Conservation (phyloP, 2,888 invertebrate species). For the Apamea crenata region DNA sequence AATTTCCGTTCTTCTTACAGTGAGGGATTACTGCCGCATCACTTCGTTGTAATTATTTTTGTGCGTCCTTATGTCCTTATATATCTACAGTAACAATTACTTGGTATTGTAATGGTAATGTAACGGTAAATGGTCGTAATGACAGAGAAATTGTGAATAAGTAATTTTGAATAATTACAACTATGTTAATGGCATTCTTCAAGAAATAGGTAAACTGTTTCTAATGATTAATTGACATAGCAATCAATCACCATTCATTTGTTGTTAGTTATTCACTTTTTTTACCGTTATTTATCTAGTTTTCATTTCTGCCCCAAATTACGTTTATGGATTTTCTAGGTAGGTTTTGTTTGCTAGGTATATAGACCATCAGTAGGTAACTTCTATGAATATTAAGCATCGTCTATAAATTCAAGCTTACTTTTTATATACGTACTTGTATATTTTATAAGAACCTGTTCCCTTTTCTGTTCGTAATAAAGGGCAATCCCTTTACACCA, state of each 20-base stretch:
- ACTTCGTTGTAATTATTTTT: slow-evolving; percentile 36
- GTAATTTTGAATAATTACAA: slow-evolving; percentile 44
- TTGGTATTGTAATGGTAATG: slow-evolving; percentile 20
- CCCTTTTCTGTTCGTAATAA: slow-evolving; percentile 36
- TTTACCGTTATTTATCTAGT: slow-evolving; percentile 2
- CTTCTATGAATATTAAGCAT: not conserved
- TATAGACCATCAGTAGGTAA: not conserved
- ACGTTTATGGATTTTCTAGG: not conserved
- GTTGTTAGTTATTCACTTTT: slow-evolving; percentile 9
- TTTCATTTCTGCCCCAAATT: slow-evolving; percentile 6
- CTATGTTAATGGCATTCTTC: slow-evolving; percentile 37
- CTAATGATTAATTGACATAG: slow-evolving; percentile 45
- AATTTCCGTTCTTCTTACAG: slow-evolving; percentile 56
- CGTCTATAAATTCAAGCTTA: not conserved
- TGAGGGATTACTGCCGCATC: slow-evolving; percentile 38
- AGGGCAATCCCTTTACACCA: slow-evolving; percentile 50
- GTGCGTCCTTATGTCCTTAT: not conserved
- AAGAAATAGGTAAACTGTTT: slow-evolving; percentile 27
- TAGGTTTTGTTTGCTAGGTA: not conserved
- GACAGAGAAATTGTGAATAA: slow-evolving; percentile 28
- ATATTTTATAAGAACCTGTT: slow-evolving; percentile 14
- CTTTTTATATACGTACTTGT: not conserved
- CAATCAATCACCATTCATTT: slow-evolving; percentile 37
- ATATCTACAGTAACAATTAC: slow-evolving; percentile 5
- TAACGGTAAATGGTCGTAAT: slow-evolving; percentile 37